These are phyloP conservation scores for Alsophila aescularia DNA, from an alignment of 2,888 invertebrate genomes.

Conservation along the genomic window DNA sequence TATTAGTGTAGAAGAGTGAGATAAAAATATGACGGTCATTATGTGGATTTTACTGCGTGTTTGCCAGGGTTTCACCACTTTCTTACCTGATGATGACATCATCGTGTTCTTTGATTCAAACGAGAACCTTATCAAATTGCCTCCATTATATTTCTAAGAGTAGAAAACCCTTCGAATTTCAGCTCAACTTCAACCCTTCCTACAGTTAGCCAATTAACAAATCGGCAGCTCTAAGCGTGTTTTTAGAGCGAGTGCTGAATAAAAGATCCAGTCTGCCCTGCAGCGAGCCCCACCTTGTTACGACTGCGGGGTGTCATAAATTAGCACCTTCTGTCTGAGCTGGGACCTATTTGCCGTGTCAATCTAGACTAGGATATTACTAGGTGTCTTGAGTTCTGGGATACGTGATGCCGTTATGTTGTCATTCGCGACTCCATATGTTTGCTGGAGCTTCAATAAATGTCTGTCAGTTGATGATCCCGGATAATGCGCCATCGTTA, in stretches of 20 bases:
- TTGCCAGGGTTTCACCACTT: too few species aligned
- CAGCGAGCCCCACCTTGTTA: neutral
- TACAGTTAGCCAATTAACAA: conserved; percentile 8
- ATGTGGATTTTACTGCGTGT: too few species aligned
- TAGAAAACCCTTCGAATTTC: neutral
- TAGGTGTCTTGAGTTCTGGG: neutral
- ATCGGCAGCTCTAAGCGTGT: conserved; percentile 14
- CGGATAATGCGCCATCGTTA: too few species aligned
- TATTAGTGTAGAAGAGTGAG: too few species aligned
- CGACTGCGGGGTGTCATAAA: conserved; percentile 5
- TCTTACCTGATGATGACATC: too few species aligned
- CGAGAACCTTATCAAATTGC: neutral
- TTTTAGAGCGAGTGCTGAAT: conserved; percentile 3
- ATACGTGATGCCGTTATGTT: too few species aligned
- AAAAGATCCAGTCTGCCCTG: conserved; percentile 1
- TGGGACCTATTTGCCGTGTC: neutral
- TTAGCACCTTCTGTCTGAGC: neutral
- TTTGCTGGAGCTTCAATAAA: too few species aligned
- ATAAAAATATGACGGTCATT: too few species aligned
- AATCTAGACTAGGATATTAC: neutral
- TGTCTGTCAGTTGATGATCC: too few species aligned
- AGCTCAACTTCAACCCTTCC: neutral
- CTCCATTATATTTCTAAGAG: too few species aligned
- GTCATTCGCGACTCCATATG: too few species aligned
- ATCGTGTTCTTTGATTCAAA: neutral